Base-by-base conservation (phyloP, 1,140 invertebrate genomes). In the Heterodera carotae region DNA sequence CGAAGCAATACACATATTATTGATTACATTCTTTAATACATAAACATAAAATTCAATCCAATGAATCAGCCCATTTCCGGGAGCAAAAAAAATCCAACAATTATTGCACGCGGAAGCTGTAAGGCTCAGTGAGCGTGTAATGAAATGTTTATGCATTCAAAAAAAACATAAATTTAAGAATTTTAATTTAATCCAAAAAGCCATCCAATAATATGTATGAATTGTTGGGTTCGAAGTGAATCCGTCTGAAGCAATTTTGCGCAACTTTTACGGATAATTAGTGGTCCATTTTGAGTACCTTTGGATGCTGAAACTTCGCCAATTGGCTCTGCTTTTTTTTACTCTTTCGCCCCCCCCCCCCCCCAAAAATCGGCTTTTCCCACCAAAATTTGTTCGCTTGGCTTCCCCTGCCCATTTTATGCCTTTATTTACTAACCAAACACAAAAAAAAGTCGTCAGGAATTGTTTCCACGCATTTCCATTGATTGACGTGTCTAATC, bases 161-260 rank as follows among this genome's bases (percentile, higher is more conserved):
- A n/a, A n/a, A n/a, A n/a, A n/a, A n/a, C n/a, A n/a, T n/a, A n/a
- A n/a, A n/a, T n/a, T n/a, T n/a, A n/a, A n/a, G n/a, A n/a, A n/a
- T n/a, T n/a, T n/a, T n/a, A n/a, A n/a, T n/a, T n/a, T n/a, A n/a
- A n/a, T n/a, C n/a, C n/a, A n/a, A n/a, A n/a, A n/a, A n/a, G n/a
- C n/a, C n/a, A n/a, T n/a, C n/a, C n/a, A n/a, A n/a, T n/a, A n/a
- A n/a, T 22, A 5, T 56, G 15, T 56, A 5, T 15, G 18, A 56
- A 56, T 2, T 56, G 22, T 56, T 56, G 6, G 6, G 6, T 43
- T 6, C 12, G 48, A 56, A 22, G 48, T 56, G 48, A 56, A 56
- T 56, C 48, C 48, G 48, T 56, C 48, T 56, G 48, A 56, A 56
- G 48, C 48, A 56, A 56, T 56, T n/a, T 56, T 56, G 48, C 48